Base-by-base conservation (phyloP, 2,113 vertebrate species). In the Poeciliopsis prolifica region DNA sequence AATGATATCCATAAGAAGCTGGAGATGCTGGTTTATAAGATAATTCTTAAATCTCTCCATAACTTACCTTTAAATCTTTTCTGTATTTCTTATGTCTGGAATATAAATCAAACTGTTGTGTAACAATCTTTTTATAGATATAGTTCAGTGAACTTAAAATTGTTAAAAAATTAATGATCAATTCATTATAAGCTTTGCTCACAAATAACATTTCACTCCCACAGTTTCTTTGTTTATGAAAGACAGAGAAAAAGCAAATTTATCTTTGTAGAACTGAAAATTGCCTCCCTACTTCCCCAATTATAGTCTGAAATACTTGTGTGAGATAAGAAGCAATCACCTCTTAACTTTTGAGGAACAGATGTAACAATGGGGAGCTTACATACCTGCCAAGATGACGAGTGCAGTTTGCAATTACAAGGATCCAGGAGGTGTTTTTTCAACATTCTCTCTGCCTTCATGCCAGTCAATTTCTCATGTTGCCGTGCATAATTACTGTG, bases 401-500 rank as follows among this genome's bases (percentile, higher is more conserved):
- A 14, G 63, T 73, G 70, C 48, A 60, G 66, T 17, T 78, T 86
- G 81, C 79, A 89, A 91, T 89, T 88, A 89, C 80, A 37, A 37
- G 37, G 30, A 78, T 78, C 26, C 29, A 60, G 61, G 33, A 37
- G 48, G 48, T 51, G 54, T 68, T 24, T 79, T 81, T 81, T 72
- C 74, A 33, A 74, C 15, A 5, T 65, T 44, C 10, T 30, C 72
- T 77, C 44, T 89, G 51, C 24, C 51, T 10, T 58, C 8, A 24
- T 75, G 84, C 84, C 85, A 87, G 62, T 65, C 72, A 70, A 69
- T 90, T 65, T 83, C 74, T 74, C 70, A 72, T 54, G 40, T 70
- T n/a, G 30, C 28, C 63, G 65, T 81, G 71, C 83, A 88, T 94
- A 94, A 93, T 92, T 88, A 86, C 77, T 66, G 37, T 90, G 91